Base-by-base conservation (phyloP, 92 coral and sea anemone species). In the Phenganax stokvisi region DNA sequence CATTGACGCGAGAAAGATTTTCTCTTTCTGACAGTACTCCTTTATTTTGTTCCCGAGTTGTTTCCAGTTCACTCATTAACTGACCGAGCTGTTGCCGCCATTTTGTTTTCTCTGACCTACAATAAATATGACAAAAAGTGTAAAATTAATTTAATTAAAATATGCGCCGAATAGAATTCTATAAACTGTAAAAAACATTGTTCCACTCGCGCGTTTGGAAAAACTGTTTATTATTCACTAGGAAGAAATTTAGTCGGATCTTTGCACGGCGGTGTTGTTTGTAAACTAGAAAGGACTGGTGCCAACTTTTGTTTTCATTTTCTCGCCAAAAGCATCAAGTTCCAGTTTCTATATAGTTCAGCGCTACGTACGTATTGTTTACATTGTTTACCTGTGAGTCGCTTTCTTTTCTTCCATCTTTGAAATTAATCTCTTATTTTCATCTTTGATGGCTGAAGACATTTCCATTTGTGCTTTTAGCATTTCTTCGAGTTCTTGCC, bases 381-480 rank as follows among this genome's bases (percentile, higher is more conserved):
- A 7, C 13, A 64, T 11, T 64, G 20, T 61, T 5, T 72, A 94
- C 98, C 91, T 92, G 54, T 92, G 87, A 61, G 89, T 90, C 15
- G 75, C 87, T n/a, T 97, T 84, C 56, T 87, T 80, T 30, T 92
- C 93, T 71, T 89, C 86, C 57, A 94, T 76, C 78, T 92, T 91
- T 51, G 84, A 86, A 0, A 97, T 75, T 44, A 94, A 90, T 56
- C 75, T 88, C 56, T 87, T 87, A 62, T 92, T 89, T 82, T 94
- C 98, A 28, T 91, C 91, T 66, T 90, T 91, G 79, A 94, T 62
- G 29, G 71, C 81, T 63, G 87, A 85, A 13, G 94, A 88, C 81
- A 94, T 89, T 66, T 90, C 88, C 61, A 91, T 89, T 85, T 94
- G 94, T 29, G 94, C 82, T 76, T 92, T 94, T 57, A 91, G 51